Percentiles rank a stretch among this genome's conserved stretches.
phyloP scores from a whole-genome alignment of 1,140 invertebrate genomes.

The Trichonephila inaurata region DNA sequence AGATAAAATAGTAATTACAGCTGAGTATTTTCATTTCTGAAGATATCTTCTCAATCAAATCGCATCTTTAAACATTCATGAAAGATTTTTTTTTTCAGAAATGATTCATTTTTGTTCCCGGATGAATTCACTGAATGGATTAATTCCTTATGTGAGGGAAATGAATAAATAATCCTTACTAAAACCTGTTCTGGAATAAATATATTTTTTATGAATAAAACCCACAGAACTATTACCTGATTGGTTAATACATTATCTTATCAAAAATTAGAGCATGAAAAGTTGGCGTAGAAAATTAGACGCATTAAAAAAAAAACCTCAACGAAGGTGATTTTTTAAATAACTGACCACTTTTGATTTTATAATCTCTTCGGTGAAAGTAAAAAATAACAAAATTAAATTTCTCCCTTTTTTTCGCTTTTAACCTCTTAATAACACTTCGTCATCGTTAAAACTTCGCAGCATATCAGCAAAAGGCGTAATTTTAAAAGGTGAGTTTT shows the following conservation, averaged over 20 bases:
- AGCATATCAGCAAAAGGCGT: not conserved
- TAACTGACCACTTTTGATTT: not conserved
- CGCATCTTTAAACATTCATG: not conserved
- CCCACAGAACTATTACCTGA: not conserved
- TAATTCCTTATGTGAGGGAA: not conserved
- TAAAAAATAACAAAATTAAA: not conserved
- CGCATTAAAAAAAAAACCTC: not conserved
- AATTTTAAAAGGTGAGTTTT: not conserved
- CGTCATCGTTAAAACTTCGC: not conserved
- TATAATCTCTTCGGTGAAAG: not conserved
- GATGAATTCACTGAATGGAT: not conserved
- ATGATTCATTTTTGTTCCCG: not conserved
- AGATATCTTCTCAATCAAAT: not conserved
- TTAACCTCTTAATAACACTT: not conserved
- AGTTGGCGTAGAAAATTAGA: not conserved
- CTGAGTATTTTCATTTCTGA: too few relatives aligned
- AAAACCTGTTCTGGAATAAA: not conserved
- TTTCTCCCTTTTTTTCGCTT: not conserved
- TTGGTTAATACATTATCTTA: not conserved
- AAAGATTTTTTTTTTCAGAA: not conserved
- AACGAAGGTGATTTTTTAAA: not conserved
- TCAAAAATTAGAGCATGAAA: not conserved
- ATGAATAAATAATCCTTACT: slow-evolving; percentile 1
- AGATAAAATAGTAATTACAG: too few relatives aligned
- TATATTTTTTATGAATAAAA: not conserved